Conservation (phyloP, 2,113 vertebrate species). For the Seriola rivoliana region DNA sequence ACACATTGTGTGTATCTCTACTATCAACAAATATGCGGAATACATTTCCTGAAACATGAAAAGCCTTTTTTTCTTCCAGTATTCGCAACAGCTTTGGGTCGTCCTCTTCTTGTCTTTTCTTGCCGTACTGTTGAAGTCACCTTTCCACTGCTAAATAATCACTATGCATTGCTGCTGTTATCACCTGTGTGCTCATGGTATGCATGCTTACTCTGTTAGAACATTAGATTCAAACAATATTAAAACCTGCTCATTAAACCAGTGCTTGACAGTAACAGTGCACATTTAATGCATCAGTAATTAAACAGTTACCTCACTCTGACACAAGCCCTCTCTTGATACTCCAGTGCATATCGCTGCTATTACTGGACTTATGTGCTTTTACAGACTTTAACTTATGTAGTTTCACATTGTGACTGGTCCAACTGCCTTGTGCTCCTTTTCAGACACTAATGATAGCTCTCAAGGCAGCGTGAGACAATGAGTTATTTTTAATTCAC, state of each 20-base stretch:
- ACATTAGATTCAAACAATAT: not conserved
- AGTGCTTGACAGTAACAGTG: not conserved
- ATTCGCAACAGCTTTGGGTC: too few species aligned
- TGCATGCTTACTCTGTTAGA: too few species aligned
- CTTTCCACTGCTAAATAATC: too few species aligned
- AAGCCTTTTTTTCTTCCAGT: too few species aligned
- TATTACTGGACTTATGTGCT: not conserved
- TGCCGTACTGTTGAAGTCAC: too few species aligned
- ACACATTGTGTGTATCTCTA: too few species aligned
- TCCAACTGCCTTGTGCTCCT: not conserved
- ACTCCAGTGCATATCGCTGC: not conserved
- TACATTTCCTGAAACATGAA: too few species aligned
- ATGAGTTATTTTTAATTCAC: not conserved
- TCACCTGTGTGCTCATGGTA: too few species aligned
- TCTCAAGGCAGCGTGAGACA: constrained; percentile 2
- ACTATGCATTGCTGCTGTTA: too few species aligned
- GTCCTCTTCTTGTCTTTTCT: not conserved
- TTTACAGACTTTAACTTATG: not conserved
- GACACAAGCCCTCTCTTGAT: too few species aligned
- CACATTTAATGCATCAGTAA: not conserved
- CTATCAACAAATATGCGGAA: too few species aligned
- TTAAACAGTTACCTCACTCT: too few species aligned
- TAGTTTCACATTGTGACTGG: not conserved
- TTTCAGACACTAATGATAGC: not conserved
- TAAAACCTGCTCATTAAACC: not conserved